These are phyloP conservation scores for Sebastes taczanowskii DNA, from an alignment of 2,797 vertebrate genomes.

Conservation along the genomic window DNA sequence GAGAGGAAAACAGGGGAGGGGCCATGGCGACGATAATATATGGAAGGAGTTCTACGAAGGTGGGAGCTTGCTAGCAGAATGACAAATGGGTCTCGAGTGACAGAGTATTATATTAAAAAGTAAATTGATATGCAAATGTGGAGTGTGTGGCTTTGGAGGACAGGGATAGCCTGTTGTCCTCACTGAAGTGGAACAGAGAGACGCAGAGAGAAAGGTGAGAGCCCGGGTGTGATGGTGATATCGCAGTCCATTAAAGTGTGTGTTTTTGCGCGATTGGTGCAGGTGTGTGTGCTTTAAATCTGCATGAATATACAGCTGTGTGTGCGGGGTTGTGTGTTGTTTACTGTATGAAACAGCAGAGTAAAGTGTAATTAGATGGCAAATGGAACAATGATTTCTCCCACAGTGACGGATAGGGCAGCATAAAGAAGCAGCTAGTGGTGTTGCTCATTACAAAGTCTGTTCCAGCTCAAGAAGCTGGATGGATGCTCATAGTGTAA, in stretches of 20 bases:
- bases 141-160: slow-evolving; percentile 75
- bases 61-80: slow-evolving; percentile 68
- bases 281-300: slow-evolving; percentile 31
- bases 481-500: background rate
- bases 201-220: slow-evolving; percentile 63
- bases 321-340: background rate
- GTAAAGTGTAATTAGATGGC: slow-evolving; percentile 29
- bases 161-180: slow-evolving; percentile 80
- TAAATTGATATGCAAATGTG: slow-evolving; percentile 87
- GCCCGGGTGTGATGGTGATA: slow-evolving; percentile 52
- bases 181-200: slow-evolving; percentile 75
- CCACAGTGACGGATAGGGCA: slow-evolving; percentile 19
- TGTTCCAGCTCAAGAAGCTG: slow-evolving; percentile 14
- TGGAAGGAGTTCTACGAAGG: slow-evolving; percentile 66
- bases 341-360: slow-evolving; percentile 6
- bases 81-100: slow-evolving; percentile 82
- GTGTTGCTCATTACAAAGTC: slow-evolving; percentile 5
- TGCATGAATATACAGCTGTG: slow-evolving; percentile 6
- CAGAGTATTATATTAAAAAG: slow-evolving; percentile 83
- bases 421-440: slow-evolving; percentile 3
- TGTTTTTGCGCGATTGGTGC: slow-evolving; percentile 45
- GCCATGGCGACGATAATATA: slow-evolving; percentile 57
- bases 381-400: slow-evolving; percentile 49
- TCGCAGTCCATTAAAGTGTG: slow-evolving; percentile 55
- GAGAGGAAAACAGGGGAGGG: slow-evolving; percentile 40